Evolutionary conservation across 2,888 invertebrate species (phyloP), one percentile per base, ranked within the genome.

Genomic region (Cactoblastis cactorum): DNA sequence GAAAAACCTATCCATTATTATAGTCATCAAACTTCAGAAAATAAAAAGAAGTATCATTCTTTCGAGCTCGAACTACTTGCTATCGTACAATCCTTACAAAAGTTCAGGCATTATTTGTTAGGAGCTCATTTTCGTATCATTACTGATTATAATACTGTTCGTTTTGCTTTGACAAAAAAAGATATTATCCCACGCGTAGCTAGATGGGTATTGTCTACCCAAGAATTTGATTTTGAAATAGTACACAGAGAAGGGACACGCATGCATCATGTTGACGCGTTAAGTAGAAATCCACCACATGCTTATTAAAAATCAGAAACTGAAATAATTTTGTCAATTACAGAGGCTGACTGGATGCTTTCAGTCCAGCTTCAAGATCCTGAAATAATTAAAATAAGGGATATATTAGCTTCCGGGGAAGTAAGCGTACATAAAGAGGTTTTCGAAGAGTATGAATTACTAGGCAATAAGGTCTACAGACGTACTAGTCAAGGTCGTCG

Each of bases 41-140:
- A 69, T 0, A 77, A 81, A 59, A 52, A 58, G 8, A 66, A 61
- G 14, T 79, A 75, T 50, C 68, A 70, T 12, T 69, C 69, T 0
- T 69, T 73, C 17, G 77, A 84, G 45, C 49, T 74, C 6, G 78
- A 81, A 51, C 54, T 66, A 0, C 53, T 81, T 18, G 80, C 79
- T 0, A 57, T 79, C 0, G 67, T 77, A 0, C 64, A 57, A 22
- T 15, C 52, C 0, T 35, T 47, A 19, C 47, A 33, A 37, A 47
- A 47, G 14, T 47, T 47, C 11, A 52, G 74, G n/a, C 53, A 58
- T 0, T 79, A 76, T 48, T 39, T 78, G 1, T 33, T 59, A 50
- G 55, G 76, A 28, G 18, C 49, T 0, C 46, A 24, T 12, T 63
- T 62, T 43, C 52, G 35, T 33, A 54, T 61, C 1, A 46, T 57